Conservation (phyloP, 2,797 vertebrate genomes). For the Etheostoma perlongum region DNA sequence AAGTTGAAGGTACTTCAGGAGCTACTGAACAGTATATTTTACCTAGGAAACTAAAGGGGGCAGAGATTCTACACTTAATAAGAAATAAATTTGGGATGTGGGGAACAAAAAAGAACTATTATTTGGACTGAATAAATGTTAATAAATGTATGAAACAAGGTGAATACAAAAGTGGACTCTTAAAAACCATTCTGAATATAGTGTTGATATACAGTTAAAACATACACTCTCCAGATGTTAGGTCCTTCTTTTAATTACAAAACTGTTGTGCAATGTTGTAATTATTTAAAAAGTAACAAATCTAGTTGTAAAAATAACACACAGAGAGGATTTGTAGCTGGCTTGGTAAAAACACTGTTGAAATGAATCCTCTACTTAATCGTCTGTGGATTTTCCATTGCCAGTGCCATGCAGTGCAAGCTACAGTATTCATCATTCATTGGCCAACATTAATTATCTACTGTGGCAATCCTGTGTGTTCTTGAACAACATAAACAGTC, state of each 20-base stretch:
- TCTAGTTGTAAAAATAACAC: neutral
- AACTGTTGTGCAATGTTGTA: neutral
- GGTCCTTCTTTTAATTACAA: neutral
- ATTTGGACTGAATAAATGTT: neutral
- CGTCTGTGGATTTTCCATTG: conserved; percentile 5
- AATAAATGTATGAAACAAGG: neutral
- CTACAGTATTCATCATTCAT: neutral
- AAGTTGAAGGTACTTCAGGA: neutral
- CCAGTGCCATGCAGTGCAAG: neutral
- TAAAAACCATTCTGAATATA: neutral
- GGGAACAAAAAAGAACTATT: neutral
- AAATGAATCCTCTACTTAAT: conserved; percentile 1
- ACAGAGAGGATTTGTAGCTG: conserved; percentile 6
- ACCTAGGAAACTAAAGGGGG: neutral
- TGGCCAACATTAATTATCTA: conserved; percentile 1
- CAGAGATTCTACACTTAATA: neutral
- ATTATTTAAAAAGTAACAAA: neutral
- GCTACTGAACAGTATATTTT: neutral
- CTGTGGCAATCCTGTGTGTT: conserved; percentile 5
- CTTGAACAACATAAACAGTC: neutral
- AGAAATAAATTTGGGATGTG: neutral
- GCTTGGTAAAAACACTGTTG: conserved; percentile 15
- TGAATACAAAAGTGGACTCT: neutral
- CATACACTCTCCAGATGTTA: neutral
- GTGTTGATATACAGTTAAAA: neutral